Base-by-base conservation (phyloP, 2,888 invertebrate genomes). In the Cybosia mesomella region DNA sequence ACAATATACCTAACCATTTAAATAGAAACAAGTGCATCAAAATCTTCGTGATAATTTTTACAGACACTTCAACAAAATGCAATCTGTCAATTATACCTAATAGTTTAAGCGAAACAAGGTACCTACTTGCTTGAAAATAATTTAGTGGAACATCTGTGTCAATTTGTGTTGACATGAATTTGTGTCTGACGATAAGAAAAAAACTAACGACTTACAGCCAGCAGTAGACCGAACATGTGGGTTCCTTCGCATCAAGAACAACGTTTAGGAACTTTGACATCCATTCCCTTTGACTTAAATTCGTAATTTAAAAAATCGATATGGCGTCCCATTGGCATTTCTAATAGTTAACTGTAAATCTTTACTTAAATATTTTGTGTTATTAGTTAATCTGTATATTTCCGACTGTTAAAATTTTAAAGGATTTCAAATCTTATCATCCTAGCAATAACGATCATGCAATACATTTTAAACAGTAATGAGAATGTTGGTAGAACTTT, bases 131-230 rank as follows among this genome's bases (percentile, higher is more conserved):
- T 58, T 18, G 0, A 34, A 63, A 34, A 84, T 87, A 87, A 89
- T 86, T 85, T 85, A 85, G 76, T 83, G 76, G 72, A 87, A 87
- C 93, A 92, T 92, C 90, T 92, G 92, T 91, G 88, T 85, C 88
- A 87, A 89, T 90, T 86, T 84, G 83, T 92, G 92, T 92, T 93
- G 92, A 92, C 92, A 92, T 84, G 81, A 82, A 86, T 85, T 85
- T 89, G 84, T 87, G 87, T 87, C 85, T 84, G 84, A 80, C 80
- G 80, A 83, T 85, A 89, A 91, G 92, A 77, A 91, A 91, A 87
- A 80, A 81, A 89, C 87, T 87, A 91, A 92, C 88, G 91, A 91
- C 89, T 83, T 80, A 84, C 89, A 86, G 18, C 49, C 49, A 49
- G 49, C 49, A 49, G 80, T 86, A 87, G 85, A 83, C 87, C 80